Evolutionary conservation across 2,797 vertebrate species (phyloP).

Genomic region (Spatula clypeata): DNA sequence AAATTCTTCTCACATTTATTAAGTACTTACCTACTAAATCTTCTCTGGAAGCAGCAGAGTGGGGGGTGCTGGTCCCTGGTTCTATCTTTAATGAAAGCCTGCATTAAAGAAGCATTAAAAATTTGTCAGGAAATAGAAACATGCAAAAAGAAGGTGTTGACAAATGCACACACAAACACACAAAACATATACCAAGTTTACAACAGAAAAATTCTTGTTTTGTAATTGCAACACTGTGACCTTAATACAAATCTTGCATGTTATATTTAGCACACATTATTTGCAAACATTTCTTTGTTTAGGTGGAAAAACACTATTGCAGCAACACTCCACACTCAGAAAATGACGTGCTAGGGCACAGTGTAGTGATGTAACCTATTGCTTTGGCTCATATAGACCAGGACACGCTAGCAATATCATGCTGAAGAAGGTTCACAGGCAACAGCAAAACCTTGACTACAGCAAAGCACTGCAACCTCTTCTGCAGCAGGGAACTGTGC

Average conservation of each 20-base stretch:
- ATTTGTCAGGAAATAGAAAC: neutral
- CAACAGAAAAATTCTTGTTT: neutral
- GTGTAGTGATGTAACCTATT: neutral
- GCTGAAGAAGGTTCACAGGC: neutral
- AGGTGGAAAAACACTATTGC: neutral
- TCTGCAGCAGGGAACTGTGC: neutral
- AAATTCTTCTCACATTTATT: conserved; percentile 24
- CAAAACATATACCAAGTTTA: neutral
- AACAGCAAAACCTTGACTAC: neutral
- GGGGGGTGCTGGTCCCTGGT: conserved; percentile 95
- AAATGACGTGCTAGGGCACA: neutral
- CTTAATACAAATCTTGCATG: neutral
- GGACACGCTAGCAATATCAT: neutral
- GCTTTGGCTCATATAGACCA: neutral
- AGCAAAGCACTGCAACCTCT: neutral
- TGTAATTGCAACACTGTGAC: neutral
- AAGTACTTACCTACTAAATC: conserved; percentile 91
- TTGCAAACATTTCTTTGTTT: neutral
- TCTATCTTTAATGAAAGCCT: conserved; percentile 98
- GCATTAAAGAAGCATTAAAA: conserved; percentile 70
- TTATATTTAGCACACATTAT: neutral
- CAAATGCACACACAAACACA: neutral
- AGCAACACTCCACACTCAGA: neutral
- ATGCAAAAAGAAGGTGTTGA: neutral
- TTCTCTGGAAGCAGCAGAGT: conserved; percentile 94